phyloP scores from a whole-genome alignment of 2,888 invertebrate species.

The Ichneumoninae sp. region DNA sequence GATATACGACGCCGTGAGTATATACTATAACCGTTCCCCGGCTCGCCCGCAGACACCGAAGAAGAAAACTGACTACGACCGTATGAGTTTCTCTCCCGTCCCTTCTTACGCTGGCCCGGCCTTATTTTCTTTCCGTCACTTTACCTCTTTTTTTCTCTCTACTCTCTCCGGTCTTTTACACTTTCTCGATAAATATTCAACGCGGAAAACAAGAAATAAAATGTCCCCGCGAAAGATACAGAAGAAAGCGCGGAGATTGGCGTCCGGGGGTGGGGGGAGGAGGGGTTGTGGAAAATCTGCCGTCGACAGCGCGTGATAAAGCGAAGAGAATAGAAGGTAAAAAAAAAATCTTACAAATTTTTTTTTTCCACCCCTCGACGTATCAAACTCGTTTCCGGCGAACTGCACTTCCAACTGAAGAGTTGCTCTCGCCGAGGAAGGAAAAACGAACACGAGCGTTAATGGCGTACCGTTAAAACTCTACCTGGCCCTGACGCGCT shows the following conservation, averaged over 20 bases:
- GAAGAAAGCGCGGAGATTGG: background rate
- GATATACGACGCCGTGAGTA: conserved; percentile 66
- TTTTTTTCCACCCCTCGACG: background rate
- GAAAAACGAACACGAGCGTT: conserved; percentile 6
- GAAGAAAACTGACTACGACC: conserved; percentile 26
- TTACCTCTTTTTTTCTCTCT: background rate
- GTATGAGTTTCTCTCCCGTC: conserved; percentile 26
- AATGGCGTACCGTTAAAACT: conserved; percentile 51
- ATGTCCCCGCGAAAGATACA: background rate
- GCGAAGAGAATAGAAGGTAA: background rate
- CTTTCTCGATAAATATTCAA: conserved; percentile 5
- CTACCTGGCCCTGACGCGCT: conserved; percentile 32
- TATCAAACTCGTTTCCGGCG: background rate
- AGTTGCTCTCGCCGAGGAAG: conserved; percentile 7
- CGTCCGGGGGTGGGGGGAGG: background rate
- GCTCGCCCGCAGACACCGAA: conserved; percentile 19
- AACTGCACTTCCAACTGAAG: conserved; percentile 13
- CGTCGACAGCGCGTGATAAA: background rate
- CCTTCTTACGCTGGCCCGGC: conserved; percentile 10
- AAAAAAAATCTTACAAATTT: background rate
- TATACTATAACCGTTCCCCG: conserved; percentile 43
- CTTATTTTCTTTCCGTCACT: conserved; percentile 24
- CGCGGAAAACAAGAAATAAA: conserved; percentile 4
- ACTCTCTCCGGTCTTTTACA: conserved; percentile 2
- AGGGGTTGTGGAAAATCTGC: conserved; percentile 7